phyloP scores from a whole-genome alignment of 2,113 vertebrate species.

The Phasianus colchicus region DNA sequence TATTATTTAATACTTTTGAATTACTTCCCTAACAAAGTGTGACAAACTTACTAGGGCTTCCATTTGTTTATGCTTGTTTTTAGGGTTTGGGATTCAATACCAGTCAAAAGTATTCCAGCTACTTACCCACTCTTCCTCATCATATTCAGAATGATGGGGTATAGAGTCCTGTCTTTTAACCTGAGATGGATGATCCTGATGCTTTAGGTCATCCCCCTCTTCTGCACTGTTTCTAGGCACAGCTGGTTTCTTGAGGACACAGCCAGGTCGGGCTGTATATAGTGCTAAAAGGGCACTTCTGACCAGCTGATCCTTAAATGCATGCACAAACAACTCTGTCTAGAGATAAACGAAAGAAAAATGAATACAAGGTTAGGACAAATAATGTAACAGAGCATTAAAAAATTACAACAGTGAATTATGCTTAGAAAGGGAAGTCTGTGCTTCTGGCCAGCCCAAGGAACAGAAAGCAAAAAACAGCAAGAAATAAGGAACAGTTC shows the following conservation, averaged over 20 bases:
- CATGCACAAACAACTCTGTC: slow-evolving; percentile 95
- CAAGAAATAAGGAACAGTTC: neutral
- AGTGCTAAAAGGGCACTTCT: slow-evolving; percentile 93
- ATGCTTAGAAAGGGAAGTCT: neutral
- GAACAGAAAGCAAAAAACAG: neutral
- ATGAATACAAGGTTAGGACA: neutral
- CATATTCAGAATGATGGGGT: slow-evolving; percentile 93
- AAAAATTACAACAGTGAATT: neutral
- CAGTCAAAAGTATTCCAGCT: neutral
- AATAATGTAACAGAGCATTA: neutral
- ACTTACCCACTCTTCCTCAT: slow-evolving; percentile 98
- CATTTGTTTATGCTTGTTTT: neutral
- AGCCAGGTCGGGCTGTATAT: slow-evolving; percentile 90
- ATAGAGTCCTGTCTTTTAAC: slow-evolving; percentile 88
- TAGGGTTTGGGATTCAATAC: neutral
- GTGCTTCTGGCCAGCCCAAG: neutral
- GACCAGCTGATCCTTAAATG: slow-evolving; percentile 95
- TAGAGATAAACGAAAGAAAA: slow-evolving; percentile 60
- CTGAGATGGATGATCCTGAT: slow-evolving; percentile 62
- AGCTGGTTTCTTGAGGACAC: slow-evolving; percentile 82
- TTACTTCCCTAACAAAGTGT: fast-evolving
- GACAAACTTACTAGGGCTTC: neutral
- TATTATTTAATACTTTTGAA: neutral
- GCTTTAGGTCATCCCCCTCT: slow-evolving; percentile 50
- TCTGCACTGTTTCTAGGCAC: slow-evolving; percentile 58